Base-by-base conservation (phyloP, 37 sponge, comb jelly and placozoan species). In the Mnemiopsis leidyi region DNA sequence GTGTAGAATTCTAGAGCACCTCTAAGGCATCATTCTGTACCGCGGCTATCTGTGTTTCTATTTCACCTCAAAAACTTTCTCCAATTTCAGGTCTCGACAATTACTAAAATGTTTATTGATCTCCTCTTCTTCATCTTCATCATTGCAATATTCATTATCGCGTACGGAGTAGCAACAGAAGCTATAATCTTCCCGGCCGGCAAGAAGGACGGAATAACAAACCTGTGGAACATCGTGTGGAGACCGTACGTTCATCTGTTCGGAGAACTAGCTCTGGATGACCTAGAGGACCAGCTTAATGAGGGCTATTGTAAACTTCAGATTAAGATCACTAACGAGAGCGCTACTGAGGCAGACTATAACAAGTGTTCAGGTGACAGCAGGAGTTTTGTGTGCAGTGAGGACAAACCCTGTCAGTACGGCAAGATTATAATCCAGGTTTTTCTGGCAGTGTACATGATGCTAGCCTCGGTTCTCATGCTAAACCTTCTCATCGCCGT, bases 401-500 rank as follows among this genome's bases (percentile, higher is more conserved):
- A 69, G 3, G 24, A 69, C 73, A 28, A 28, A 3, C 73, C 73
- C n/a, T 69, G 73, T 25, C 73, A 21, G 29, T 25, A 28, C 73
- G 73, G 24, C n/a, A 21, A 25, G 29, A 28, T 69, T 23, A 3
- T 69, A 3, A 25, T 69, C 2, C 73, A 69, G n/a, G 24, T 69
- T 3, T 28, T 25, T 25, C 73, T 69, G 7, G 24, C 73, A 16
- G 21, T 69, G 21, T 69, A 69, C 73, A 69, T 69, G 73, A 69
- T 69, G 73, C n/a, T 69, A 25, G 73, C 73, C 29, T 5, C 73
- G 9, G 73, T 69, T 1, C 73, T 69, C 73, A 69, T 69, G 73
- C 3, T 69, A 69, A 69, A 69, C 73, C 73, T 69, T 16, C 73
- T 69, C 2, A 69, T 69, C n/a, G 73, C 73, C n/a, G 73, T 69